Evolutionary conservation across 2,797 vertebrate species (phyloP), one percentile per base, ranked within the genome.

Genomic region (Gadopsis bispinosus): DNA sequence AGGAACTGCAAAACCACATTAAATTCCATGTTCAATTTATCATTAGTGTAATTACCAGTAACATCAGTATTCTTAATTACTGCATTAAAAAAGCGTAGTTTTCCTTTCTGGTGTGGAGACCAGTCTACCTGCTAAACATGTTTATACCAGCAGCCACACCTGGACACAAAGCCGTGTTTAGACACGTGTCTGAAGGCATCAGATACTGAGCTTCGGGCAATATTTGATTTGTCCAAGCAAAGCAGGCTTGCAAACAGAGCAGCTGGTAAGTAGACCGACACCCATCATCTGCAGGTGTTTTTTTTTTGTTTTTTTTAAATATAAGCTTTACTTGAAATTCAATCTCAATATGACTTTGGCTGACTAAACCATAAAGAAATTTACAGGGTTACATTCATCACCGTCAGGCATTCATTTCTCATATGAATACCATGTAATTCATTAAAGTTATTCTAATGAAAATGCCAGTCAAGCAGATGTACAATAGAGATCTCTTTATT

Each of bases 401-500:
- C 20, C 45, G 29, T 20, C 7, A 55, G 17, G 8, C 11, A 33
- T 43, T 33, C 0, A 22, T 61, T 53, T 22, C 48, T 66, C 22
- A 43, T 63, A 2, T n/a, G 12, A 56, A 62, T 12, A 45, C 17
- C 12, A 12, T 62, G 19, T 56, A 53, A 22, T 56, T 14, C 1
- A 50, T 53, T 48, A 0, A 60, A 59, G 20, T 13, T 5, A 29
- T 9, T 68, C 20, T 7, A 69, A 45, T 67, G n/a, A 74, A 60
- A 29, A 64, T 22, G 26, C 31, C 11, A 47, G 50, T 41, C 31
- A 10, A 26, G 43, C 22, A 41, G 37, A 29, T 62, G 69, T 88
- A 88, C 89, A 95, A 94, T 95, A 95, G 93, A 95, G 90, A 95
- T 94, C 87, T 95, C 92, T 96, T 96, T 96, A 95, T 94, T 95